These are phyloP conservation scores for Pyrrhosoma nymphula DNA, from an alignment of 2,888 invertebrate species.

Conservation along the genomic window DNA sequence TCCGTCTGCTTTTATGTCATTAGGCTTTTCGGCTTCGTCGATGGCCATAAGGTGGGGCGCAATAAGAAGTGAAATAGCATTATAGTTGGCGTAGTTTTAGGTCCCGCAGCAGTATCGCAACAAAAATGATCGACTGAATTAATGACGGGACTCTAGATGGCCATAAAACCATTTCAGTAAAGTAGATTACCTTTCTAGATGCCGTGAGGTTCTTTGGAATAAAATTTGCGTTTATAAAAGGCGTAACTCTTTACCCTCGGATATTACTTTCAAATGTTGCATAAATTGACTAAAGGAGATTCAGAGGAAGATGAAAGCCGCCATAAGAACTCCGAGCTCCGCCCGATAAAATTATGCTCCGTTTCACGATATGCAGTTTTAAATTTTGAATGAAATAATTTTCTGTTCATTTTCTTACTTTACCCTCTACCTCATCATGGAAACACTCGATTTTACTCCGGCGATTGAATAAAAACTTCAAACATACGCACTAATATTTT, in stretches of 20 bases:
- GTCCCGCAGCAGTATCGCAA: neutral
- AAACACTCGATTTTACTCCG: too few relatives aligned
- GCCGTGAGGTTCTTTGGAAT: neutral
- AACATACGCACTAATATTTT: too few relatives aligned
- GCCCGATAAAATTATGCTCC: too few relatives aligned
- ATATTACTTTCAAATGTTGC: neutral
- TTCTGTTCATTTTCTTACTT: too few relatives aligned
- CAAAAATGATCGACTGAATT: neutral
- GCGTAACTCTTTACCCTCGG: neutral
- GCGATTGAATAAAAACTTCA: too few relatives aligned
- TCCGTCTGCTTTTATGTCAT: neutral
- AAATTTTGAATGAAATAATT: too few relatives aligned
- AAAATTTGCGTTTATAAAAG: neutral
- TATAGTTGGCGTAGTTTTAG: neutral
- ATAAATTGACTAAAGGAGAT: neutral
- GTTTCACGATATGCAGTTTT: too few relatives aligned
- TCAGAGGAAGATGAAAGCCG: neutral
- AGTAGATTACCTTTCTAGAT: neutral
- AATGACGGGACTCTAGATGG: neutral
- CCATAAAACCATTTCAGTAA: neutral
- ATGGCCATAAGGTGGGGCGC: neutral
- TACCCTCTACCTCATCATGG: too few relatives aligned
- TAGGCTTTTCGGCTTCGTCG: neutral
- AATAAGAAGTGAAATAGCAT: neutral
- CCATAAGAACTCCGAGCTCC: neutral